Evolutionary conservation across 2,113 vertebrate species (phyloP).

Genomic region (Trogon surrucura): DNA sequence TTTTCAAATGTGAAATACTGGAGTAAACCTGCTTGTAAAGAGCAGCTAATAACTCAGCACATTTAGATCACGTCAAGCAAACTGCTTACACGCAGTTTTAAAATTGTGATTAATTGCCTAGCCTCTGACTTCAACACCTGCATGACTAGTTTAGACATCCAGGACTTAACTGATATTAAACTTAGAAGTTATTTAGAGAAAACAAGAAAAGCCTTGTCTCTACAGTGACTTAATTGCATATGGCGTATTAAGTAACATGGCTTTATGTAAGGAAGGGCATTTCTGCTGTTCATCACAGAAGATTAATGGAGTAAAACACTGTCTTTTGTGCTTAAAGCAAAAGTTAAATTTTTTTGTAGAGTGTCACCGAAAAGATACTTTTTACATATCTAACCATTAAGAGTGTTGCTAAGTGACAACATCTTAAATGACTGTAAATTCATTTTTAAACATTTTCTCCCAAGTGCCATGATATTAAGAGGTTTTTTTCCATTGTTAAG

Average conservation of each 20-base stretch:
- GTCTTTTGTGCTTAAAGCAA: constrained; percentile 4
- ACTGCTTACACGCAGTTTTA: neutral
- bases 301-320: neutral
- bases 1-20: neutral
- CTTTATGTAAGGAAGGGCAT: constrained; percentile 30
- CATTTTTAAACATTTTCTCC: constrained; percentile 65
- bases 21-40: neutral
- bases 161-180: neutral
- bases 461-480: constrained; percentile 69
- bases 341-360: constrained; percentile 16
- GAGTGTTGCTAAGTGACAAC: constrained; percentile 52
- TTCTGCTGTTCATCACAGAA: constrained; percentile 12
- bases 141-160: neutral
- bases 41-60: neutral
- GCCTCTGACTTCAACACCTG: neutral
- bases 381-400: constrained; percentile 48
- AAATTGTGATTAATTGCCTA: neutral
- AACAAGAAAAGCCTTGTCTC: constrained; percentile 16
- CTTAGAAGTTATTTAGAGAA: constrained; percentile 19
- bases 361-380: constrained; percentile 20
- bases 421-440: constrained; percentile 64
- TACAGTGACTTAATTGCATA: constrained; percentile 27
- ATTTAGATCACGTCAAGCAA: neutral
- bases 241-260: constrained; percentile 3
- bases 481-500: constrained; percentile 50